phyloP scores from a whole-genome alignment of 2,797 vertebrate species.

The Neoniphon sammara region DNA sequence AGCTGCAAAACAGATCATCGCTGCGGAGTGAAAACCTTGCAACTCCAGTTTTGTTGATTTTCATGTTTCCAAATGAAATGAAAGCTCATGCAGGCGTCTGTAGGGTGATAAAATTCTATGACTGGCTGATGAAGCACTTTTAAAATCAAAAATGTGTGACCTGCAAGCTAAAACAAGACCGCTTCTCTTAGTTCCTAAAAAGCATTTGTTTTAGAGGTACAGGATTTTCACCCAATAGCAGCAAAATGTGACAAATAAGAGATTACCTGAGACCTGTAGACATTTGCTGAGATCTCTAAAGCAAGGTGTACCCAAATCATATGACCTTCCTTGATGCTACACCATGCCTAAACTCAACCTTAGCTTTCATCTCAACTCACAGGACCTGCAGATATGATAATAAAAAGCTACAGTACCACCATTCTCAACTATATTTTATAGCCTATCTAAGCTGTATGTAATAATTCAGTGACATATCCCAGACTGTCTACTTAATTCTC shows the following conservation, averaged over 20 bases:
- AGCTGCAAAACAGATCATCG: constrained; percentile 9
- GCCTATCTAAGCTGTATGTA: constrained; percentile 30
- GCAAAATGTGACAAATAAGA: constrained; percentile 7
- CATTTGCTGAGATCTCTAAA: neutral
- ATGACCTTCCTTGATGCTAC: neutral
- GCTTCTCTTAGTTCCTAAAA: neutral
- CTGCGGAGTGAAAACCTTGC: constrained; percentile 24
- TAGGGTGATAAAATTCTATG: constrained; percentile 49
- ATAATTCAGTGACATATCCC: constrained; percentile 41
- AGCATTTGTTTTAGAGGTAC: too few relatives aligned
- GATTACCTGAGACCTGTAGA: neutral
- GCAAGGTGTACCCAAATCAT: neutral
- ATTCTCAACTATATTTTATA: constrained; percentile 2
- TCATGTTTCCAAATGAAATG: constrained; percentile 7
- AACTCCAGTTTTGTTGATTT: constrained; percentile 28
- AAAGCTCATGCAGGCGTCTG: constrained; percentile 42
- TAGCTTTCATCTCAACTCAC: neutral
- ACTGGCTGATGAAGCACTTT: constrained; percentile 48
- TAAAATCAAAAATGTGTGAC: constrained; percentile 26
- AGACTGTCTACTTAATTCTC: constrained; percentile 49
- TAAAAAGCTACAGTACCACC: neutral
- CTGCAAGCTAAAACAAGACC: constrained; percentile 13
- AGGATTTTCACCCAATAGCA: too few relatives aligned
- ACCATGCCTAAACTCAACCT: too few relatives aligned
- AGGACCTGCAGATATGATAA: neutral